Evolutionary conservation across 2,888 invertebrate species (phyloP).

Genomic region (Leucania comma): DNA sequence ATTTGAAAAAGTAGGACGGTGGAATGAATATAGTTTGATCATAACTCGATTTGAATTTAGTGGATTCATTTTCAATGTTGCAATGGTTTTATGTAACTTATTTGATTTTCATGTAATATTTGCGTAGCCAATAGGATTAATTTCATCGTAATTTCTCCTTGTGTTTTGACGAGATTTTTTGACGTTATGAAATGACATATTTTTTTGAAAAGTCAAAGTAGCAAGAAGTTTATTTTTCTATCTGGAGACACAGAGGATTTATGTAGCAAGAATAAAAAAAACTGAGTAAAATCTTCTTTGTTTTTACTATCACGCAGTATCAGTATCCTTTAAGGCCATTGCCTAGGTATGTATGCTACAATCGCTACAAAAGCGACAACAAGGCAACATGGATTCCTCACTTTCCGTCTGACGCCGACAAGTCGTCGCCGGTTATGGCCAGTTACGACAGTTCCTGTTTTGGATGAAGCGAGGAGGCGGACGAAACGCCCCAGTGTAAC

Average conservation of each 20-base stretch:
- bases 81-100: not conserved
- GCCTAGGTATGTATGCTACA: too few species aligned
- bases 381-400: not conserved
- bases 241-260: not conserved
- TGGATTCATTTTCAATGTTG: not conserved
- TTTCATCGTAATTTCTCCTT: not conserved
- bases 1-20: not conserved
- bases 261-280: too few species aligned
- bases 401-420: not conserved
- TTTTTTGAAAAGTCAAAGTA: not conserved
- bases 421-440: not conserved
- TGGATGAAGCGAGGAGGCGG: not conserved
- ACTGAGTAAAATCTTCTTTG: too few species aligned
- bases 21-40: not conserved
- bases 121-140: not conserved
- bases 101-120: not conserved
- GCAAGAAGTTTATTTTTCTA: too few species aligned
- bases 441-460: not conserved
- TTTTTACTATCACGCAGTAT: too few species aligned
- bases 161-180: not conserved
- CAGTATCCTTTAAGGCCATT: too few species aligned
- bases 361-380: too few species aligned
- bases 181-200: not conserved
- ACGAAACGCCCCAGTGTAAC: not conserved
- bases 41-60: not conserved